Base-by-base conservation (phyloP, 2,797 vertebrate genomes). In the Rhynchonycteris naso region DNA sequence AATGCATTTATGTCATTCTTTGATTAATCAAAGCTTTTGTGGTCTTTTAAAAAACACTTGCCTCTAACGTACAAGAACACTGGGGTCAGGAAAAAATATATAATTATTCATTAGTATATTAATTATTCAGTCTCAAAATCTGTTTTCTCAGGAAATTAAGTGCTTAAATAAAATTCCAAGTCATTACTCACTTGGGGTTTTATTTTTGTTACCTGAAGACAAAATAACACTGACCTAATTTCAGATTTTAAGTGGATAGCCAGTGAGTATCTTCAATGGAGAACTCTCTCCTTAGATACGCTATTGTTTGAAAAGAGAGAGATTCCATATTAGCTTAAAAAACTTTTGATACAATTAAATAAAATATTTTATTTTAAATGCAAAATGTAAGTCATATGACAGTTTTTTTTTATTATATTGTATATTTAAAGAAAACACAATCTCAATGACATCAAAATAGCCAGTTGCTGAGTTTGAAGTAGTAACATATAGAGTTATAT, bases 91-190 rank as follows among this genome's bases (percentile, higher is more conserved):
- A 54, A 33, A 80, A 35, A 91, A 93, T 88, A 89, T 38, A 71
- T 26, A 92, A 93, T 94, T 87, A 95, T 87, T 95, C 47, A 71
- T 63, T 38, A 76, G 75, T 56, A 61, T 26, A 76, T 82, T 82
- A 96, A 97, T 87, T 79, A 95, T 91, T 93, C 76, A 96, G 85
- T 94, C 93, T 89, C 66, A 88, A 81, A 95, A 96, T 85, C 24
- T 69, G 21, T 16, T 93, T 69, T 65, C 68, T 65, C 61, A 84
- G 43, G 96, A 97, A 59, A 95, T 72, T 87, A 96, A 97, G 66
- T 65, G 96, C 72, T 96, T 79, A 58, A 79, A 74, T 61, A 94
- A 97, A 95, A 90, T 88, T 65, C 58, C 66, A 96, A 93, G 35
- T 89, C 50, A 69, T 69, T 97, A 90, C 26, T 94, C 90, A 75